These are phyloP conservation scores for Scaeva pyrastri DNA, from an alignment of 2,888 invertebrate species.

Conservation along the genomic window DNA sequence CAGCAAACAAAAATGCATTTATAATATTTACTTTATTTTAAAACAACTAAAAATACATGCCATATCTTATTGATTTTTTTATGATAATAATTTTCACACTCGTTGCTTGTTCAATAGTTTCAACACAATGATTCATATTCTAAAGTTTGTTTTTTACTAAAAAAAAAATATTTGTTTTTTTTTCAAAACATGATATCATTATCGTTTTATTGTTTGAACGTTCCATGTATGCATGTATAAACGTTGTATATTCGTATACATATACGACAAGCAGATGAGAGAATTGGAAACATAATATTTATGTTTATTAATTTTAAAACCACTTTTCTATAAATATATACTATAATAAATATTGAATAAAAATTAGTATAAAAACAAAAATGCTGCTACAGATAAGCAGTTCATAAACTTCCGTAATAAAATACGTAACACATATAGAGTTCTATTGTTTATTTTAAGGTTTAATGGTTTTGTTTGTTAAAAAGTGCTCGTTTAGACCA, in stretches of 20 bases:
- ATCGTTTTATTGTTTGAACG: not conserved
- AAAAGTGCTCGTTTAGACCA: too few species aligned
- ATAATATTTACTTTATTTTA: conserved; percentile 2
- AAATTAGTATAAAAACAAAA: too few species aligned
- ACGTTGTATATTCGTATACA: not conserved
- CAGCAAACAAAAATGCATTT: conserved; percentile 16
- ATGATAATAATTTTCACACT: not conserved
- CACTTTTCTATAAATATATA: too few species aligned
- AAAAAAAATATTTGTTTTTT: not conserved
- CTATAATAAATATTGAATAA: too few species aligned
- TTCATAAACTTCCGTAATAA: too few species aligned
- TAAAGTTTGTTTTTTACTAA: not conserved
- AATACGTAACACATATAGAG: too few species aligned
- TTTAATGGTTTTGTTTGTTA: too few species aligned
- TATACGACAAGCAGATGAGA: not conserved
- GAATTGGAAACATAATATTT: not conserved
- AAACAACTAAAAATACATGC: not conserved
- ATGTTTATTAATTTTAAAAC: not conserved
- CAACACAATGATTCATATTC: not conserved
- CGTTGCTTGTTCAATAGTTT: not conserved
- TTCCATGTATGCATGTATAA: not conserved
- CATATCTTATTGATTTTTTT: not conserved
- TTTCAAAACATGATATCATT: conserved; percentile 2
- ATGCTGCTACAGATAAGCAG: too few species aligned
- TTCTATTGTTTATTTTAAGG: too few species aligned